phyloP scores from a whole-genome alignment of 1,140 invertebrate genomes.

The Lepidurus apus region DNA sequence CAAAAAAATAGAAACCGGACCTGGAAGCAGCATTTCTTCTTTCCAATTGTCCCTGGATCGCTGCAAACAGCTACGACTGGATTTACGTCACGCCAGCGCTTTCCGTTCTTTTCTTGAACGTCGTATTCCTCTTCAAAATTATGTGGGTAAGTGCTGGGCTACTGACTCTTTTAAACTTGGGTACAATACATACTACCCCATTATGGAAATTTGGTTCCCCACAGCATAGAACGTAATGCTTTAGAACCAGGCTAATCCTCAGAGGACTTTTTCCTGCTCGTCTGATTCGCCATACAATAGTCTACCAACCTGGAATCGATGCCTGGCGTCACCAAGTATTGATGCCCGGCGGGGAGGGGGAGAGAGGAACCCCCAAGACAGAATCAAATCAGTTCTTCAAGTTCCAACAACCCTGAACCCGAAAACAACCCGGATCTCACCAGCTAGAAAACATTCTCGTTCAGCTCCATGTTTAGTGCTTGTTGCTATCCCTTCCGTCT shows the following conservation, averaged over 20 bases:
- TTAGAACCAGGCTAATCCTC: not conserved
- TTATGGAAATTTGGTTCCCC: not conserved
- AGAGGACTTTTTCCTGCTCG: not conserved
- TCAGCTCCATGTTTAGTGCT: no score
- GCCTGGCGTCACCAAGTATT: not conserved
- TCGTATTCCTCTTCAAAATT: slow-evolving; percentile 79
- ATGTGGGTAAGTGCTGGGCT: slow-evolving; percentile 68
- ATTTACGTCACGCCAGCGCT: slow-evolving; percentile 70
- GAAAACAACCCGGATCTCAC: not conserved
- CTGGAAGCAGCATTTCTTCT: slow-evolving; percentile 28
- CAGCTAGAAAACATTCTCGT: not conserved
- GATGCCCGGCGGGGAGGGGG: not conserved
- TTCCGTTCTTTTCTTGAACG: slow-evolving; percentile 67
- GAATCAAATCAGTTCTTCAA: not conserved
- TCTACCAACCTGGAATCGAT: not conserved
- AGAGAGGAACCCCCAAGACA: not conserved
- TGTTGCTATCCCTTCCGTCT: no score
- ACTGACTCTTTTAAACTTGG: not conserved
- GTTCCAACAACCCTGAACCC: not conserved
- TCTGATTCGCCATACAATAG: not conserved
- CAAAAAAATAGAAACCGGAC: slow-evolving; percentile 30
- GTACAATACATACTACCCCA: not conserved
- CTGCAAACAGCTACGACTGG: slow-evolving; percentile 55
- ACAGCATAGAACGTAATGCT: not conserved
- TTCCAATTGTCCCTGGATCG: slow-evolving; percentile 36